phyloP scores from a whole-genome alignment of 1,140 invertebrate genomes.

The Dreissena rostriformis region DNA sequence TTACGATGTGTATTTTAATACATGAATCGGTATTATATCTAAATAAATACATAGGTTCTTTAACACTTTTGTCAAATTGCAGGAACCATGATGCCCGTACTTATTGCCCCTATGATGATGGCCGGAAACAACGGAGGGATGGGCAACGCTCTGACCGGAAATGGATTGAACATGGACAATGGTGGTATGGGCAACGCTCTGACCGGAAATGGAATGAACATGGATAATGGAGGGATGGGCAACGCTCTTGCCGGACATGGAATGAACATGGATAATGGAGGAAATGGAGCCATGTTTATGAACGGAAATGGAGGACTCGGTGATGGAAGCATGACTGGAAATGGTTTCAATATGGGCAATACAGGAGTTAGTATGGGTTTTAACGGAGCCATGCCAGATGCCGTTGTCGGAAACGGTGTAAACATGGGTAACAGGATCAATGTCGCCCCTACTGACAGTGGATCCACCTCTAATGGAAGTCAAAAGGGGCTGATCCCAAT shows the following conservation, averaged over 20 bases:
- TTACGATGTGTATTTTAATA: no score
- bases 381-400: slow-evolving; percentile 8
- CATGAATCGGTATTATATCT: no score
- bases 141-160: not conserved
- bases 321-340: not conserved
- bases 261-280: not conserved
- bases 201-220: not conserved
- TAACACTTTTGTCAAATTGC: no score
- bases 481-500: no score
- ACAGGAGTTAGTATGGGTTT: not conserved
- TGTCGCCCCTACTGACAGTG: no score
- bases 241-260: not conserved
- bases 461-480: no score
- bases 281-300: not conserved
- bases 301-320: not conserved
- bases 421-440: not conserved
- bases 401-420: not conserved
- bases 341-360: not conserved
- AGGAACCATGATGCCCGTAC: no score
- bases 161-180: not conserved
- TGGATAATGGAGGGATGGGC: not conserved
- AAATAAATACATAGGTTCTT: no score
- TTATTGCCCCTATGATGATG: not conserved
- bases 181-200: not conserved
- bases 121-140: not conserved